Evolutionary conservation across 2,113 vertebrate species (phyloP).

Genomic region (Irena cyanogastra): DNA sequence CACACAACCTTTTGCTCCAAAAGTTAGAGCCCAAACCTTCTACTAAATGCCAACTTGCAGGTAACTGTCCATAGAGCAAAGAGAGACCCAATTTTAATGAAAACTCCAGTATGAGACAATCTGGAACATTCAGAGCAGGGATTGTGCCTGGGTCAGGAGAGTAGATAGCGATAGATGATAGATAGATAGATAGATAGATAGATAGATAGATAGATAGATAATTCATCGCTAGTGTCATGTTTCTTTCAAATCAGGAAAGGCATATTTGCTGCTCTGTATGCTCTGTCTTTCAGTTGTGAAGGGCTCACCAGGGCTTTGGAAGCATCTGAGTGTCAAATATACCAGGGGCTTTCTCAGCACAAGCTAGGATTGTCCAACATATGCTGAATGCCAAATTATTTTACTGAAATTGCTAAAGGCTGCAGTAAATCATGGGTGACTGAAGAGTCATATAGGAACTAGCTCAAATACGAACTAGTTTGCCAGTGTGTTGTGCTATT

Average conservation of each 20-base stretch:
- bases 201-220: neutral
- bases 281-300: neutral
- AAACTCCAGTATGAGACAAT: neutral
- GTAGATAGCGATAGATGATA: neutral
- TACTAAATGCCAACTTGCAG: neutral
- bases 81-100: neutral
- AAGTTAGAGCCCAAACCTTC: neutral
- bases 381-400: neutral
- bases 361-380: neutral
- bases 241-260: neutral
- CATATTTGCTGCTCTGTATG: neutral
- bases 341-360: neutral
- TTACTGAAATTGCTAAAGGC: neutral
- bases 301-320: neutral
- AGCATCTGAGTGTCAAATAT: neutral
- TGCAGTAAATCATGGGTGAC: neutral
- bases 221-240: rapidly evolving
- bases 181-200: neutral
- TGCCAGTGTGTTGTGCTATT: neutral
- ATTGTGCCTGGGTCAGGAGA: neutral
- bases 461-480: neutral
- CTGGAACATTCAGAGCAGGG: neutral
- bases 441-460: too few species aligned
- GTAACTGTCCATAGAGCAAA: neutral
- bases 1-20: neutral